Evolutionary conservation across 64 coral and sea anemone genomes (phyloP).

Genomic region (Exaiptasia diaphana): DNA sequence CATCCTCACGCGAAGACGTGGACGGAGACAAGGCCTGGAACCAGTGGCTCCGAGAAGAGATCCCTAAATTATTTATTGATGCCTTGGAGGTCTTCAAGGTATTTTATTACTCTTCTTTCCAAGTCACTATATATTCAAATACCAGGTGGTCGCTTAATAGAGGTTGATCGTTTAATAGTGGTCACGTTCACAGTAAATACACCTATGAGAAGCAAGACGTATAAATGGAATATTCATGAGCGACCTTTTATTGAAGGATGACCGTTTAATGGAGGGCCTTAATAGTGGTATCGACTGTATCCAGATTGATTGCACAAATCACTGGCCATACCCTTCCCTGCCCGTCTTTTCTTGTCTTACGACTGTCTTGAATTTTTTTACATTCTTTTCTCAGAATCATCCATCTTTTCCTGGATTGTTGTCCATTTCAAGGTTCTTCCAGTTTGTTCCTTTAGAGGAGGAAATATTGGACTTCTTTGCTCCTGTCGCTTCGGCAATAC

Average conservation of each 20-base stretch:
- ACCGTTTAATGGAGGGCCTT: too few relatives aligned
- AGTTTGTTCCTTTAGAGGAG: constrained; percentile 83
- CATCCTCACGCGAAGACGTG: constrained; percentile 89
- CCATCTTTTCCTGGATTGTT: constrained; percentile 57
- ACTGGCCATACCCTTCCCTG: too few relatives aligned
- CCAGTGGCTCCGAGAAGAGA: constrained; percentile 82
- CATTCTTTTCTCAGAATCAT: constrained; percentile 59
- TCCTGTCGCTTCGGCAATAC: constrained; percentile 69
- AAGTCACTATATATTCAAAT: not conserved
- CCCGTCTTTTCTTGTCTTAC: too few relatives aligned
- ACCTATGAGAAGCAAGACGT: too few relatives aligned
- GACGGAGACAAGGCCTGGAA: constrained; percentile 89
- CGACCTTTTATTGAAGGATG: too few relatives aligned
- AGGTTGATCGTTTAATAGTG: too few relatives aligned
- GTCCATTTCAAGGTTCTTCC: constrained; percentile 55
- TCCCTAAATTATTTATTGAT: constrained; percentile 70
- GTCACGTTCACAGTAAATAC: too few relatives aligned
- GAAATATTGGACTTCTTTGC: constrained; percentile 90
- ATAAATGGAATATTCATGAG: too few relatives aligned
- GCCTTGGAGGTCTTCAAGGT: constrained; percentile 85
- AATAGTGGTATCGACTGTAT: too few relatives aligned
- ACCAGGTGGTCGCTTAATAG: too few relatives aligned
- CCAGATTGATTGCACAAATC: too few relatives aligned
- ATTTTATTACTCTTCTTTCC: not conserved
- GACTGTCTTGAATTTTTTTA: too few relatives aligned